Evolutionary conservation across 2,888 invertebrate species (phyloP).

Genomic region (Amphipyra tragopoginis): DNA sequence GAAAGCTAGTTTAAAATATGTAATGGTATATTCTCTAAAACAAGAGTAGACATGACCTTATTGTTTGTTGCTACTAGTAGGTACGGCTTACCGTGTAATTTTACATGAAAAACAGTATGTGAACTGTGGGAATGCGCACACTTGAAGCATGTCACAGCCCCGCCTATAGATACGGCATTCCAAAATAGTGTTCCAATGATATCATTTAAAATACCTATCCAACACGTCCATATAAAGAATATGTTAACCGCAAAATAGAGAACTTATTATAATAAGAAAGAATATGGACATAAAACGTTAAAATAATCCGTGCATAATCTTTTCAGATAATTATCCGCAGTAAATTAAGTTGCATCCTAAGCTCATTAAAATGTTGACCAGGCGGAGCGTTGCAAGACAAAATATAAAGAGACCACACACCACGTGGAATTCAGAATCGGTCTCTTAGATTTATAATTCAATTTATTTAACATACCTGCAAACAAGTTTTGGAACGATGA

Average conservation of each 20-base stretch:
- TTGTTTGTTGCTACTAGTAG: no score
- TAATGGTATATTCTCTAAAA: no score
- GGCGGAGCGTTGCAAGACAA: slow-evolving; percentile 46
- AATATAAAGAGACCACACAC: slow-evolving; percentile 66
- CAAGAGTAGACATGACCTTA: no score
- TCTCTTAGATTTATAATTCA: slow-evolving; percentile 50
- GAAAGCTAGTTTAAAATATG: no score
- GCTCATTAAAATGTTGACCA: slow-evolving; percentile 52
- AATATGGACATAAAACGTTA: slow-evolving; percentile 22
- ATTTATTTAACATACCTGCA: slow-evolving; percentile 25
- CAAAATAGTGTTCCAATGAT: not conserved
- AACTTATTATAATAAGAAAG: slow-evolving; percentile 28
- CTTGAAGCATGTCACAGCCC: not conserved
- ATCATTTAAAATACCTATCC: not conserved
- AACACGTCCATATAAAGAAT: no score
- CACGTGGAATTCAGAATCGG: slow-evolving; percentile 50
- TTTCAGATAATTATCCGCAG: slow-evolving; percentile 57
- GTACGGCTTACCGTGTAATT: no score
- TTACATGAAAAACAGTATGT: not conserved
- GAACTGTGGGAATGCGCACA: not conserved
- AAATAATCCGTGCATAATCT: slow-evolving; percentile 48
- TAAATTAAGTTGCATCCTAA: slow-evolving; percentile 65
- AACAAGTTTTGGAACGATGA: slow-evolving; percentile 32
- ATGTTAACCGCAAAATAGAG: not conserved
- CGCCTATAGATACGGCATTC: not conserved